Percentiles rank a stretch among this genome's conserved stretches.
phyloP scores from a whole-genome alignment of 1,140 invertebrate species.

The Drosophila albomicans region DNA sequence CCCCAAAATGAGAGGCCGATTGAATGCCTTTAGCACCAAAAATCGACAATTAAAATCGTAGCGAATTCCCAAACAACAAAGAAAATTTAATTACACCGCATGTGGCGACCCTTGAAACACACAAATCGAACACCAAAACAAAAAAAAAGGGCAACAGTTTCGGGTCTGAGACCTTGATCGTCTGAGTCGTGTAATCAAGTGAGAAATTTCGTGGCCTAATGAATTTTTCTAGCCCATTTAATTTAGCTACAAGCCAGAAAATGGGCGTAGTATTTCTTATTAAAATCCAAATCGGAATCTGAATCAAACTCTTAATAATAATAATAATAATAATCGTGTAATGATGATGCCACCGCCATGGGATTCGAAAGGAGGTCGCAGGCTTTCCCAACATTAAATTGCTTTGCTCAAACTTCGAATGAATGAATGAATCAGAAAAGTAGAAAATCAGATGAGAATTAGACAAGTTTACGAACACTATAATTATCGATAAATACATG shows the following conservation, averaged over 20 bases:
- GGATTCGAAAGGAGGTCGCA: constrained; percentile 59
- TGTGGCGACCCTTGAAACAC: constrained; percentile 69
- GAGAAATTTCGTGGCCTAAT: constrained; percentile 73
- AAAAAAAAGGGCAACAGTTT: constrained; percentile 41
- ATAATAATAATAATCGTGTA: constrained; percentile 55
- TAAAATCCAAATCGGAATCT: constrained; percentile 39
- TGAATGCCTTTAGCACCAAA: constrained; percentile 19
- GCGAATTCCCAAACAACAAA: constrained; percentile 78
- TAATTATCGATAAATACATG: constrained; percentile 39
- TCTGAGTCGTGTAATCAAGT: constrained; percentile 63
- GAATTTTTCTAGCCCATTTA: constrained; percentile 68
- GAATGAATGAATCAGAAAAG: not conserved
- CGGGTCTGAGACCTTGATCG: constrained; percentile 33
- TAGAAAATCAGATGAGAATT: not conserved
- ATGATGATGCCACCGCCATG: constrained; percentile 51
- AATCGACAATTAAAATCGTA: constrained; percentile 77
- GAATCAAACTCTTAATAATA: constrained; percentile 34
- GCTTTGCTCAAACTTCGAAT: not conserved
- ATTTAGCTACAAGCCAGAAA: constrained; percentile 60
- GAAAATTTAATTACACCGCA: constrained; percentile 80
- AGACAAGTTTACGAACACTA: constrained; percentile 27
- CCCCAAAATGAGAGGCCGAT: constrained; percentile 28
- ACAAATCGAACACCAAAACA: not conserved
- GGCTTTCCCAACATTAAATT: constrained; percentile 6
- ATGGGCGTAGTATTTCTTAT: constrained; percentile 65